Base-by-base conservation (phyloP, 2,888 invertebrate species). In the Drosophila maculinotata region DNA sequence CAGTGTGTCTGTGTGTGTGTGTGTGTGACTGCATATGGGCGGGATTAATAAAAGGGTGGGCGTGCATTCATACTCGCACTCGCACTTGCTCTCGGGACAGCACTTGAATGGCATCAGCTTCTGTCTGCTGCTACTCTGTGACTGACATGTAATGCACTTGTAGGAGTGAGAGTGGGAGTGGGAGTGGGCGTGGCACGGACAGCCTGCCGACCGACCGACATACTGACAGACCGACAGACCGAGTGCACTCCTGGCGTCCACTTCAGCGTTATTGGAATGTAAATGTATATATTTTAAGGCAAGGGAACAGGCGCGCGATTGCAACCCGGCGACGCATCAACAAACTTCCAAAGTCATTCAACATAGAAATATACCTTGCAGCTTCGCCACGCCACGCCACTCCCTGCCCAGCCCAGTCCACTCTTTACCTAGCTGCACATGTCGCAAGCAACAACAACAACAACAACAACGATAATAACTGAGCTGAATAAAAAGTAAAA, bases 231-330 rank as follows among this genome's bases (percentile, higher is more conserved):
- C n/a, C 38, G 65, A 35, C 59, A 52, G 51, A 59, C 80, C 72
- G 73, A 89, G 87, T 77, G 87, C 84, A 75, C 85, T 83, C 68
- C 70, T 73, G 72, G 48, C 82, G 79, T 74, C 83, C 87, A 85
- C 88, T 89, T 78, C 68, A 87, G 79, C 88, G 77, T 89, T 89
- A 89, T 89, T 89, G 89, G 84, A 87, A 89, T 89, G 88, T 79
- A 89, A 89, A 88, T 89, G 89, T 84, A 87, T 89, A 89, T 85
- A 85, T 68, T 79, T 87, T 78, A 76, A 73, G 64, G 69, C 67
- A 66, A 49, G 58, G 52, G 45, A 41, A 48, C 58, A 48, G 35
- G 23, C 39, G 17, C 14, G 25, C 58, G 49, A 23, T 15, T 36
- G 30, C 48, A 45, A 39, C 26, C 62, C 26, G 45, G 62, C 69